phyloP scores from a whole-genome alignment of 2,113 vertebrate species.

The Hippocampus guttulatus region DNA sequence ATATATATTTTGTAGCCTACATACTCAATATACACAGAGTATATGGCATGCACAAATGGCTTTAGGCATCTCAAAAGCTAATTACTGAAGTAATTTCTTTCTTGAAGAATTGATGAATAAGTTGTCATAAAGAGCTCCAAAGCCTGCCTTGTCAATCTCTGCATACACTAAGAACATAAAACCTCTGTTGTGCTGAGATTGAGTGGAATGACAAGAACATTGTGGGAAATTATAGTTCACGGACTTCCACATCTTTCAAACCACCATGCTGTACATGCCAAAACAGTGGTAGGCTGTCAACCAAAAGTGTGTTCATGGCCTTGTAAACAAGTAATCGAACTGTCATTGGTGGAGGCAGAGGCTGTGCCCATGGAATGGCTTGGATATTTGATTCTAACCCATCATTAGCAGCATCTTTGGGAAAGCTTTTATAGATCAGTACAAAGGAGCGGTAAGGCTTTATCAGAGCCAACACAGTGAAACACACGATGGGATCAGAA shows the following conservation, averaged over 20 bases:
- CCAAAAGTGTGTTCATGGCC: conserved; percentile 21
- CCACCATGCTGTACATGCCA: background rate
- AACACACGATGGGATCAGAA: conserved; percentile 66
- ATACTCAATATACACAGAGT: background rate
- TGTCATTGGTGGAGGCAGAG: conserved; percentile 45
- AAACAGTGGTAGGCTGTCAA: conserved; percentile 37
- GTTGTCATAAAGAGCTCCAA: conserved; percentile 4
- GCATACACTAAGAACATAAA: background rate
- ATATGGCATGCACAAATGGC: background rate
- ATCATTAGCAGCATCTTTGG: conserved; percentile 47
- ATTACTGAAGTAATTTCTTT: background rate
- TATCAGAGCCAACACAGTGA: conserved; percentile 62
- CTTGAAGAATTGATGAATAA: conserved; percentile 20
- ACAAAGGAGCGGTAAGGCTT: conserved; percentile 51
- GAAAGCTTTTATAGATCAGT: conserved; percentile 61
- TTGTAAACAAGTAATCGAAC: conserved; percentile 54
- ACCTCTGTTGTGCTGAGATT: background rate
- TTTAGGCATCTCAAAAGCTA: background rate
- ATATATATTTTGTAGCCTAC: background rate
- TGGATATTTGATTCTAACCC: conserved; percentile 53
- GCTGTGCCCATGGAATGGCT: conserved; percentile 40
- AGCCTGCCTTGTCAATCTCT: conserved; percentile 8
- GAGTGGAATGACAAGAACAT: conserved; percentile 14
- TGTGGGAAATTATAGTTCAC: conserved; percentile 12
- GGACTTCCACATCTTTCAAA: conserved; percentile 9